Evolutionary conservation across 2,888 invertebrate species (phyloP).

Genomic region (Dorcus parallelipipedus): DNA sequence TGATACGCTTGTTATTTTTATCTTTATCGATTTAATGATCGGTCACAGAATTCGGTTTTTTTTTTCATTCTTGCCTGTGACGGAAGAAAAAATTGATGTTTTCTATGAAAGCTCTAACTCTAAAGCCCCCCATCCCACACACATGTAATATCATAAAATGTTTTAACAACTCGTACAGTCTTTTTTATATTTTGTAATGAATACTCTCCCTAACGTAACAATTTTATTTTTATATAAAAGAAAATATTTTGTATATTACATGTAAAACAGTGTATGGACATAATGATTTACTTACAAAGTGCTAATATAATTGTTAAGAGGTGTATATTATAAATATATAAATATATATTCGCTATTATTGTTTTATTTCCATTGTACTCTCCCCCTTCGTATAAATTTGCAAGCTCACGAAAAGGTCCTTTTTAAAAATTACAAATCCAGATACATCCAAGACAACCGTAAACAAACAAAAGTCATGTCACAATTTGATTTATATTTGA

Average conservation of each 20-base stretch:
- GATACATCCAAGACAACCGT: no score
- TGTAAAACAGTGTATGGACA: constrained; percentile 13
- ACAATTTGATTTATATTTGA: no score
- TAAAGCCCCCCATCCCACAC: neutral
- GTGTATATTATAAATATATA: constrained; percentile 20
- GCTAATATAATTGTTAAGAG: constrained; percentile 21
- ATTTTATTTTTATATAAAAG: constrained; percentile 19
- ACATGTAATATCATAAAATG: constrained; percentile 8
- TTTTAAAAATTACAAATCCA: no score
- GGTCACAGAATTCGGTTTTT: no score
- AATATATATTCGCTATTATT: constrained; percentile 6
- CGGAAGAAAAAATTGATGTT: constrained; percentile 5
- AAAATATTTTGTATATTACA: constrained; percentile 19
- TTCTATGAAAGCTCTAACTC: constrained; percentile 14
- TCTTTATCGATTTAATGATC: no score
- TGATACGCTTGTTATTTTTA: no score
- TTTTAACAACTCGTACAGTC: constrained; percentile 15
- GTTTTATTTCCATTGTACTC: no score
- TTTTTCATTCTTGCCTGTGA: neutral
- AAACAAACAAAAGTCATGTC: no score
- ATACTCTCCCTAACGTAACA: constrained; percentile 9
- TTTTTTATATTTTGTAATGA: constrained; percentile 13
- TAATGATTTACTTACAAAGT: constrained; percentile 16
- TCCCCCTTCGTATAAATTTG: no score
- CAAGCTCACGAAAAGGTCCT: no score